phyloP scores from a whole-genome alignment of 2,113 vertebrate species.

The Fregetta grallaria region DNA sequence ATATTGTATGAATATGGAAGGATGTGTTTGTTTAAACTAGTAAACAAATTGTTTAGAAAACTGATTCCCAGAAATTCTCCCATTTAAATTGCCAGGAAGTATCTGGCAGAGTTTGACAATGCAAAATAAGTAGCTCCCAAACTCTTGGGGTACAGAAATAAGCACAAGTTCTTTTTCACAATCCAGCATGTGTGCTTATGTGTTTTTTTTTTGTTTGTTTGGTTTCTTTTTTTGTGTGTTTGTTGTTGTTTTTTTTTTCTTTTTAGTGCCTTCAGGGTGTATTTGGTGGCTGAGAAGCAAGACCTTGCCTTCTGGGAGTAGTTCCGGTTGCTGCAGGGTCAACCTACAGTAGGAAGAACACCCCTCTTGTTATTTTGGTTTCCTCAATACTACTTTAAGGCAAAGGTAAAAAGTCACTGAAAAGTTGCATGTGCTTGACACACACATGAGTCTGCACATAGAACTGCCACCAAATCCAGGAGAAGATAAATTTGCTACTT shows the following conservation, averaged over 20 bases:
- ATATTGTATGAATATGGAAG: neutral
- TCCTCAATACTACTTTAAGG: neutral
- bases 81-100: neutral
- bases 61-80: neutral
- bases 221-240: too few relatives aligned
- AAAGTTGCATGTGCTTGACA: neutral
- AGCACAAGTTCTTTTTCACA: neutral
- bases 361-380: neutral
- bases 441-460: neutral
- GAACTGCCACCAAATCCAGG: neutral
- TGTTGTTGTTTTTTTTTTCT: neutral
- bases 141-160: neutral
- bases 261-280: neutral
- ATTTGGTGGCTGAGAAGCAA: neutral
- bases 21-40: neutral
- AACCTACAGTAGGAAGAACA: neutral
- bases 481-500: neutral
- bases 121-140: neutral
- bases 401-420: neutral
- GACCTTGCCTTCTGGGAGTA: neutral
- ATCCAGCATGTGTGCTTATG: neutral
- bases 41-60: slow-evolving; percentile 4
- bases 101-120: neutral
- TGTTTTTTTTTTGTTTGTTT: neutral
- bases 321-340: neutral